A percentile compares a stretch with the other conserved stretches of the same genome.
phyloP scores from a whole-genome alignment of 1,140 invertebrate genomes.

The Drosophila grimshawi region DNA sequence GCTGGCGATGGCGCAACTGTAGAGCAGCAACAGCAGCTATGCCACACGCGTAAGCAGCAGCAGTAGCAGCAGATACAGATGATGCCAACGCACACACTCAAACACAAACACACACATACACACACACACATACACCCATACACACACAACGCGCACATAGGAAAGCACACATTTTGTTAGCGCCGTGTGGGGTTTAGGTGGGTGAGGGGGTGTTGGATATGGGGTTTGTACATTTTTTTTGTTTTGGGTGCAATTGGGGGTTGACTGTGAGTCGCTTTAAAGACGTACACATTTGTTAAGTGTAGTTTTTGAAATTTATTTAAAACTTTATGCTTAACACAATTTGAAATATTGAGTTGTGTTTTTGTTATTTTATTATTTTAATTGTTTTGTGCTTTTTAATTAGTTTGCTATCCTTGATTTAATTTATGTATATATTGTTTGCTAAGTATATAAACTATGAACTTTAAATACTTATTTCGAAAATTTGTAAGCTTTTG shows the following conservation, averaged over 20 bases:
- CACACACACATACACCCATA: slow-evolving; percentile 7
- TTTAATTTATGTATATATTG: slow-evolving; percentile 46
- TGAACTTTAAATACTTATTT: slow-evolving; percentile 66
- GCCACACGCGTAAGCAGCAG: slow-evolving; percentile 62
- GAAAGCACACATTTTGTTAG: slow-evolving; percentile 26
- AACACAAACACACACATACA: slow-evolving; percentile 23
- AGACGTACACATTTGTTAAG: slow-evolving; percentile 28
- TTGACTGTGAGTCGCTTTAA: slow-evolving; percentile 12
- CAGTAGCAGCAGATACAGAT: slow-evolving; percentile 52
- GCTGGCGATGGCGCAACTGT: slow-evolving; percentile 33
- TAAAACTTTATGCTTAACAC: slow-evolving; percentile 68
- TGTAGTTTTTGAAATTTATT: slow-evolving; percentile 49
- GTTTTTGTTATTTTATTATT: slow-evolving; percentile 36
- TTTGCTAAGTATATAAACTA: slow-evolving; percentile 66
- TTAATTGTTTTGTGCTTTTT: slow-evolving; percentile 37
- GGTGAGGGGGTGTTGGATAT: background rate
- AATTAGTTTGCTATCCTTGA: slow-evolving; percentile 48
- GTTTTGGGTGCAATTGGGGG: background rate
- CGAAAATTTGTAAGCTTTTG: slow-evolving; percentile 46
- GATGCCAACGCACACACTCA: slow-evolving; percentile 39
- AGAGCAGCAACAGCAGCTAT: slow-evolving; percentile 5
- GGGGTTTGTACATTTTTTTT: background rate
- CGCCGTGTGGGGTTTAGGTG: slow-evolving; percentile 43
- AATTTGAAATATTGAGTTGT: slow-evolving; percentile 49
- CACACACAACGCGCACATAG: background rate